These are phyloP conservation scores for Chrysodeixis includens DNA, from an alignment of 2,888 invertebrate genomes.

Conservation along the genomic window DNA sequence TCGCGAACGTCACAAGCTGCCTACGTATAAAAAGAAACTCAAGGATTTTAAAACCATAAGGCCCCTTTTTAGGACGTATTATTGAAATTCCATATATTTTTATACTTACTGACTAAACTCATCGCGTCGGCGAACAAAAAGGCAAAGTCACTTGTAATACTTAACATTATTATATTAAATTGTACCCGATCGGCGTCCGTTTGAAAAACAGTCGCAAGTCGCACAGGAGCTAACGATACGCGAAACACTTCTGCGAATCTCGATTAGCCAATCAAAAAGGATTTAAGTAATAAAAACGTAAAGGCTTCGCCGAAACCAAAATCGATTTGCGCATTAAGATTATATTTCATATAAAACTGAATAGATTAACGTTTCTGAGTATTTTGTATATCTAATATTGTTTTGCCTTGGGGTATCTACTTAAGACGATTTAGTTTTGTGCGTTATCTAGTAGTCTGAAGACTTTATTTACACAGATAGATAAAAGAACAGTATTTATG, in stretches of 20 bases:
- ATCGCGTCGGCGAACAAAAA: no score
- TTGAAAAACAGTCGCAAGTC: constrained; percentile 12
- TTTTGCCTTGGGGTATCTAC: background rate
- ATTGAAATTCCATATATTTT: no score
- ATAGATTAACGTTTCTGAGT: constrained; percentile 40
- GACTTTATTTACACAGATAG: no score
- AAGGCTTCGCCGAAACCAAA: constrained; percentile 53
- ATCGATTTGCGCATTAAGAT: constrained; percentile 37
- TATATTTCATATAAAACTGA: constrained; percentile 40
- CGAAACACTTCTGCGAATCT: constrained; percentile 47
- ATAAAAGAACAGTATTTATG: no score
- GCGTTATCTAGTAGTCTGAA: no score
- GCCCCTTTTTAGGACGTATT: no score
- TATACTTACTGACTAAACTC: no score
- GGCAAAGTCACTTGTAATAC: background rate
- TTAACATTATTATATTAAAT: background rate
- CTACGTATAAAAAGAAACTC: no score
- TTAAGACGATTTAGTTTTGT: background rate
- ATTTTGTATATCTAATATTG: constrained; percentile 32
- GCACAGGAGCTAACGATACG: constrained; percentile 34
- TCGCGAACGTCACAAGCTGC: no score
- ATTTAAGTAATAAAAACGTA: constrained; percentile 42
- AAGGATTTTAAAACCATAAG: no score
- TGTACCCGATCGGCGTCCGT: background rate
- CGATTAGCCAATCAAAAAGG: constrained; percentile 50